Base-by-base conservation (phyloP, 2,797 vertebrate genomes). In the Zalophus californianus region DNA sequence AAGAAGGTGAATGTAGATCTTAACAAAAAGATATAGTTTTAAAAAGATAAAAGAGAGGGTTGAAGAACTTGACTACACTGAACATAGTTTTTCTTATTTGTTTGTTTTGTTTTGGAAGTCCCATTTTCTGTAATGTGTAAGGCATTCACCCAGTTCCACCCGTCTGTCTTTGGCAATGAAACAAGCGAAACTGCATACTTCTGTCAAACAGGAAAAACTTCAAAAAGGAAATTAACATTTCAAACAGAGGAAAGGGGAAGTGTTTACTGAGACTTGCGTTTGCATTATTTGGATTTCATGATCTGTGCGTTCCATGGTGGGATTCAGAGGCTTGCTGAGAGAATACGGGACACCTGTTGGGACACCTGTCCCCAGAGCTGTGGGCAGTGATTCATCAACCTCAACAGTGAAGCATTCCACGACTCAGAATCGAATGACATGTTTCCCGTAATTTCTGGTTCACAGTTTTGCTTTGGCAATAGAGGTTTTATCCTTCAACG, bases 161-260 rank as follows among this genome's bases (percentile, higher is more conserved):
- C 44, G n/a, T 32, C 73, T 64, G 25, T 50, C 68, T 91, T 52
- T 75, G 83, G 87, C 86, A 94, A 56, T 8, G 16, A 78, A 77
- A 91, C 73, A 95, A 86, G 75, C 8, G 68, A 93, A 89, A 56
- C 20, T 35, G 6, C 18, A 0, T 25, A 20, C 9, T 90, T 66
- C 78, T 73, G 75, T 73, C 79, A 80, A 86, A 66, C 27, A 87
- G 29, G 29, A 82, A 89, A 90, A 84, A 58, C 82, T 93, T 95
- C 91, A 90, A 94, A 96, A 95, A 73, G 18, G 48, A 96, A 96
- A 97, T 96, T 92, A 96, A 82, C 86, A 96, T 93, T 97, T 97
- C 93, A 97, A 97, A 96, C 87, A 93, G 91, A 95, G 94, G 77
- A 84, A 94, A 78, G 48, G 9, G 23, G 15, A 85, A 77, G 78